Conservation (phyloP, 2,888 invertebrate genomes). For the Hofmannophila pseudospretella region DNA sequence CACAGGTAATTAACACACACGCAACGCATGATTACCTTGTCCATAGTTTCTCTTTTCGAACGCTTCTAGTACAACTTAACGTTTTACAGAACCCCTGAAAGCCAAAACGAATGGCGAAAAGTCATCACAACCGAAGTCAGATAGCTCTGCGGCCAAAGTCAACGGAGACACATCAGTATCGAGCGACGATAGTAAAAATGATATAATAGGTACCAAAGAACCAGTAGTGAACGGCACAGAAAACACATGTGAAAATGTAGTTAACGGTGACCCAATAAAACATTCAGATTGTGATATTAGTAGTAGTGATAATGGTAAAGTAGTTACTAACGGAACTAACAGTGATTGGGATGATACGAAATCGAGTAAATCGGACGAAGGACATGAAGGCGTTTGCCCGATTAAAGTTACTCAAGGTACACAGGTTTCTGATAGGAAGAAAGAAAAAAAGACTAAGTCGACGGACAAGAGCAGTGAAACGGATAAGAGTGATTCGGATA, state of each 20-base stretch:
- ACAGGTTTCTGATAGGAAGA: constrained; percentile 50
- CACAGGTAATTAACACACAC: constrained; percentile 41
- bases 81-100: constrained; percentile 49
- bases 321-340: constrained; percentile 70
- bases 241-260: constrained; percentile 41
- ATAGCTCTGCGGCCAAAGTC: constrained; percentile 39
- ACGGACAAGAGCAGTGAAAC: constrained; percentile 44
- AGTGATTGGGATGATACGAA: constrained; percentile 63
- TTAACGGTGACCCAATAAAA: constrained; percentile 65
- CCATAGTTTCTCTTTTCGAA: too few relatives aligned
- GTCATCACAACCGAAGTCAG: constrained; percentile 42
- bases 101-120: constrained; percentile 49
- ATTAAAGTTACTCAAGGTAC: constrained; percentile 42
- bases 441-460: constrained; percentile 49
- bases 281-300: constrained; percentile 74
- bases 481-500: constrained; percentile 42
- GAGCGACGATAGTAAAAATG: constrained; percentile 46
- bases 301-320: constrained; percentile 69
- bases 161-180: constrained; percentile 54
- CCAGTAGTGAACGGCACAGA: constrained; percentile 63
- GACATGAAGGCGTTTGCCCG: constrained; percentile 34
- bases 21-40: neutral
- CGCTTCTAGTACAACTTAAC: too few relatives aligned
- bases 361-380: constrained; percentile 60
- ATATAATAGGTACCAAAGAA: constrained; percentile 68